Conservation (phyloP, 2,888 invertebrate genomes). For the Erebia aethiops region DNA sequence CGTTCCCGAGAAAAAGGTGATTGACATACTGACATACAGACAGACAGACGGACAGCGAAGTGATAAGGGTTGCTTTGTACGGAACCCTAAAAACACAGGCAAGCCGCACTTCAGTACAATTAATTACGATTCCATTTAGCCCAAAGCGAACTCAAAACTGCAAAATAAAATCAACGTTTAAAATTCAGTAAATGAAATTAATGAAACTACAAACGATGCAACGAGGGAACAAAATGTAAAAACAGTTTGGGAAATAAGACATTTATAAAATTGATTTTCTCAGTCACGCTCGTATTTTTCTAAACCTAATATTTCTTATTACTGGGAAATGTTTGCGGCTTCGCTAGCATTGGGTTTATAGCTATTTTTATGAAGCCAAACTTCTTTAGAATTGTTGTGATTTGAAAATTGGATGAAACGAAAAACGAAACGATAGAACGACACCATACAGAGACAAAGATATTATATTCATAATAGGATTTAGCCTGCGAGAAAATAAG, state of each 20-base stretch:
- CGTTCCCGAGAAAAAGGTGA: too few relatives aligned
- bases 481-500: too few relatives aligned
- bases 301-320: not conserved
- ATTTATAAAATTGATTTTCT: not conserved
- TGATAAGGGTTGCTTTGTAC: too few relatives aligned
- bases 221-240: not conserved
- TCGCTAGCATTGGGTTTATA: not conserved
- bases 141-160: slow-evolving; percentile 2
- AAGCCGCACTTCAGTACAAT: too few relatives aligned
- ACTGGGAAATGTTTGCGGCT: not conserved
- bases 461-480: too few relatives aligned
- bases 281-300: not conserved
- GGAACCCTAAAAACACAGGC: too few relatives aligned
- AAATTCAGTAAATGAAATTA: slow-evolving; percentile 6
- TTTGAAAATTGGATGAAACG: too few relatives aligned
- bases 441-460: too few relatives aligned
- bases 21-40: too few relatives aligned
- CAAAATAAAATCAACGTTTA: slow-evolving; percentile 4
- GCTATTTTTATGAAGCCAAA: not conserved
- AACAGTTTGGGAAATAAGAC: not conserved
- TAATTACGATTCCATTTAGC: not conserved
- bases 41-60: too few relatives aligned
- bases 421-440: too few relatives aligned
- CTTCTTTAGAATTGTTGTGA: too few relatives aligned
- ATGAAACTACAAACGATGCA: slow-evolving; percentile 10